phyloP scores from a whole-genome alignment of 2,797 vertebrate species.

The Syndactyla subalaris region DNA sequence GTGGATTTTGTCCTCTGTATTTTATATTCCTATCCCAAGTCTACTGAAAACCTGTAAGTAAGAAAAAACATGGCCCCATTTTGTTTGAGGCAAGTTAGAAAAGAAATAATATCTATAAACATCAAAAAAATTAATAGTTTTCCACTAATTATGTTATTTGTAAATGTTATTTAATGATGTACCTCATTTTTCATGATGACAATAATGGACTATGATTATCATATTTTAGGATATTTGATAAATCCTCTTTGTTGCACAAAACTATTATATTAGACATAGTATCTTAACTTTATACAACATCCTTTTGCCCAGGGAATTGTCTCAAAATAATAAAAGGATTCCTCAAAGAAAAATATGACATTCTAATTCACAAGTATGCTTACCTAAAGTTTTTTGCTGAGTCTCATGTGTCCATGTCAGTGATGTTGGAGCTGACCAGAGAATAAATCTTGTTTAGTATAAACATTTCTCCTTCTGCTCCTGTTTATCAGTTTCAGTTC shows the following conservation, averaged over 20 bases:
- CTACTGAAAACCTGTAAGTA: neutral
- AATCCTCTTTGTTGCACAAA: neutral
- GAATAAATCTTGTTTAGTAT: neutral
- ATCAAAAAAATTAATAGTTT: neutral
- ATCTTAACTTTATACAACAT: neutral
- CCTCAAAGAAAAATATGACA: neutral
- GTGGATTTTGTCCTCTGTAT: neutral
- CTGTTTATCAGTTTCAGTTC: neutral
- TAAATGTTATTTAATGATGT: neutral
- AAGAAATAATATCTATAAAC: neutral
- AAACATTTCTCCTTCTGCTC: neutral
- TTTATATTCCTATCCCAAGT: neutral
- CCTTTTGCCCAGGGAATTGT: neutral
- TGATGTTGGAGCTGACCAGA: neutral
- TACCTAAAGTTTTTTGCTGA: neutral
- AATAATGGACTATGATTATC: neutral
- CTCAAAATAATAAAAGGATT: neutral
- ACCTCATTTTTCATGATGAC: neutral
- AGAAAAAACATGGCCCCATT: neutral
- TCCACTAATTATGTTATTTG: neutral
- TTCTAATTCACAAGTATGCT: neutral
- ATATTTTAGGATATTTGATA: neutral
- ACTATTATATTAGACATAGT: neutral
- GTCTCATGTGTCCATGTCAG: neutral
- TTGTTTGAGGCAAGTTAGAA: neutral